Evolutionary conservation across 2,113 vertebrate species (phyloP).

Genomic region (Anhinga anhinga): DNA sequence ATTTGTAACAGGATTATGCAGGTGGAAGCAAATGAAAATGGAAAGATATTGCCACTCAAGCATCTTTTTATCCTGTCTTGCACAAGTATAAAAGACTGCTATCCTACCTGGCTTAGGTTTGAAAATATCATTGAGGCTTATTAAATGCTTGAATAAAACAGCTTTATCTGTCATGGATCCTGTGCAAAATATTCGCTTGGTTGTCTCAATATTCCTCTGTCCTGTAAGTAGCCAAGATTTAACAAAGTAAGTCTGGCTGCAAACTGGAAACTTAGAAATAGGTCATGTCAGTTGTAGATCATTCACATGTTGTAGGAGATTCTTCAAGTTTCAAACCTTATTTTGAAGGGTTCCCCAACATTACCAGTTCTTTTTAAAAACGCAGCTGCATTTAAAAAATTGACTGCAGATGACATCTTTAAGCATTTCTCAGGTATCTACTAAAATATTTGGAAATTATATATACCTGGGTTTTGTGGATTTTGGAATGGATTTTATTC

Average conservation of each 20-base stretch:
- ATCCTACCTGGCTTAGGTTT: background rate
- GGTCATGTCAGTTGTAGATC: background rate
- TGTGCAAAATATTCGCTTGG: background rate
- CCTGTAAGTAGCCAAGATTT: background rate
- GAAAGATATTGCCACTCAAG: background rate
- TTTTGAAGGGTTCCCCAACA: background rate
- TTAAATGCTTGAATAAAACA: background rate
- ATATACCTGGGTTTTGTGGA: background rate
- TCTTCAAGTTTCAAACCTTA: background rate
- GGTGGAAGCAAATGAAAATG: background rate
- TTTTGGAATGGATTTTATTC: background rate
- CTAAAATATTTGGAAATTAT: background rate
- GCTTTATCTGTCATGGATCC: background rate
- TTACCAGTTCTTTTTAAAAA: background rate
- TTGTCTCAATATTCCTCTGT: background rate
- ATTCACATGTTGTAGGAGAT: background rate
- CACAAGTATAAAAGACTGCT: background rate
- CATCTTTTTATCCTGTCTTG: background rate
- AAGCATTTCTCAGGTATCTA: background rate
- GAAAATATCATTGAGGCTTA: background rate
- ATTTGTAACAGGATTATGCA: background rate
- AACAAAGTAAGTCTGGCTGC: background rate
- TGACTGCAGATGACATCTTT: background rate
- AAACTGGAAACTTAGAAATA: background rate
- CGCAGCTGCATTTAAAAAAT: background rate